A percentile compares a stretch with the other conserved stretches of the same genome.
Evolutionary conservation across 2,888 invertebrate genomes (phyloP).

Genomic region (Agapostemon virescens): DNA sequence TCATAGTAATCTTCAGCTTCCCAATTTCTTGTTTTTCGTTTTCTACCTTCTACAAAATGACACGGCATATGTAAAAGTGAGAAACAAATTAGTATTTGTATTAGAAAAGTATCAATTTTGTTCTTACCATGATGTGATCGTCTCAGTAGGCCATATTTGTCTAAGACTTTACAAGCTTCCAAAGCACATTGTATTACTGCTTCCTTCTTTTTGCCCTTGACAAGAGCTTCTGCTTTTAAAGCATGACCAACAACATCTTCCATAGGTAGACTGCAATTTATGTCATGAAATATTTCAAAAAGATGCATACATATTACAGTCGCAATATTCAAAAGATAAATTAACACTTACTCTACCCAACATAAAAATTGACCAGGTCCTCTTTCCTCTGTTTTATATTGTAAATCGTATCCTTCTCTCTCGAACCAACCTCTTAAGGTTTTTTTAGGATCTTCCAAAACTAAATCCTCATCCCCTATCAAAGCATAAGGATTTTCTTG

Average conservation of each 20-base stretch:
- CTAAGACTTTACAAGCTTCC: conserved; percentile 95
- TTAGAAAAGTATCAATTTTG: not conserved
- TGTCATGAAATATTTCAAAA: not conserved
- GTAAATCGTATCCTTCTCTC: conserved; percentile 92
- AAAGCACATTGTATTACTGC: conserved; percentile 95
- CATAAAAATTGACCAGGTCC: conserved; percentile 93
- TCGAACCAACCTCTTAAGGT: conserved; percentile 96
- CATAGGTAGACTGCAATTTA: conserved; percentile 86
- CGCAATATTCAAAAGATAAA: not conserved
- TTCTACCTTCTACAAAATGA: conserved; percentile 87
- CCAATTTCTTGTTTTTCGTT: conserved; percentile 89
- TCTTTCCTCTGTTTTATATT: conserved; percentile 93
- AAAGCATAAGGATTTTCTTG: conserved; percentile 92
- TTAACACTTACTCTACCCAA: conserved; percentile 82
- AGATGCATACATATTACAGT: not conserved
- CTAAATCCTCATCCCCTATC: conserved; percentile 92
- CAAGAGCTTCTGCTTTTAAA: conserved; percentile 91
- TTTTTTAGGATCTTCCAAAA: conserved; percentile 97
- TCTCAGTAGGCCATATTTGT: conserved; percentile 91
- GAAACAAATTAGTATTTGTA: not conserved
- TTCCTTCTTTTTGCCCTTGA: conserved; percentile 96
- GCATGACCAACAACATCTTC: conserved; percentile 89
- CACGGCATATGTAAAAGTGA: not conserved
- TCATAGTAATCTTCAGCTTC: conserved; percentile 95
- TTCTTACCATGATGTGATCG: conserved; percentile 91